Evolutionary conservation across 2,113 vertebrate species (phyloP), one percentile per base, ranked within the genome.

Genomic region (Rhynchomys soricoides): DNA sequence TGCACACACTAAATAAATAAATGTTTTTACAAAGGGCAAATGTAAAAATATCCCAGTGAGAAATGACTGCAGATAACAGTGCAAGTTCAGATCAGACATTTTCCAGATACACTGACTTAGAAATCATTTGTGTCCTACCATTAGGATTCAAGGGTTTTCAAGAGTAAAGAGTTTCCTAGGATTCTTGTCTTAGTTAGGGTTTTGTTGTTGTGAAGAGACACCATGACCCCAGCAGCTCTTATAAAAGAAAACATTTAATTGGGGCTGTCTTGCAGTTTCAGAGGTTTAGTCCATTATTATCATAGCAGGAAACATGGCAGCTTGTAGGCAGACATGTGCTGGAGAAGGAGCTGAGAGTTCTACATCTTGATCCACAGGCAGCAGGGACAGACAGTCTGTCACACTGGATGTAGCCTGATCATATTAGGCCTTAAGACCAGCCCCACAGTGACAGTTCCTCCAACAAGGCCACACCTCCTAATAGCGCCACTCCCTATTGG

Each of bases 21-120:
- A 59, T 59, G 16, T 45, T 16, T 5, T 43, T 10, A 43, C 43
- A 85, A 64, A 31, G 17, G 19, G 3, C 4, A 64, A 31, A 21
- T 26, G 19, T 85, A 64, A 85, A 45, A 85, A 9, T 26, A 85
- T 45, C 13, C 15, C n/a, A 64, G 16, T 29, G 12, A 70, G 68
- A 86, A 88, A 96, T 79, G 62, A 92, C 34, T 83, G 52, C 16
- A 91, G 66, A 52, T 48, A 81, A 82, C 8, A 40, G n/a, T 85
- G 83, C 22, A 96, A 91, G 62, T 40, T 68, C 1, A 75, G 71
- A 92, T 55, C 2, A 86, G 73, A 83, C 34, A 86, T 40, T 91
- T 90, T 86, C 26, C 64, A 74, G 31, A 93, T 81, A 94, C 91
- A 86, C 15, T 59, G 24, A 59, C 24, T 94, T 97, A 62, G 29